Evolutionary conservation across 2,113 vertebrate genomes (phyloP).

Genomic region (Genyomyrus donnyi): DNA sequence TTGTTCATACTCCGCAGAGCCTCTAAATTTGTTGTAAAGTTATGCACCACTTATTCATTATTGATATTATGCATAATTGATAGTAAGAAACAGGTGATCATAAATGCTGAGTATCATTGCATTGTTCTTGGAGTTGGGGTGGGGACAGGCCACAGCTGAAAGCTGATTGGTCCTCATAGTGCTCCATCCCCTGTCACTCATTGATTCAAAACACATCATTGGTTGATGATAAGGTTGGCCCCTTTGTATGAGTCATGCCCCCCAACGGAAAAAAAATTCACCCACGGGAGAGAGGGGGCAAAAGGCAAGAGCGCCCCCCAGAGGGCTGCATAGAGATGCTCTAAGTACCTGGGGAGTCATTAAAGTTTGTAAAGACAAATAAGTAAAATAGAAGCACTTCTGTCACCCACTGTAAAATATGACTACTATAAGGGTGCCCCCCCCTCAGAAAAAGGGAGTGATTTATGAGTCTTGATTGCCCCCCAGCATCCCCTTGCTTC

Average conservation of each 20-base stretch:
- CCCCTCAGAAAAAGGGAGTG: slow-evolving; percentile 23
- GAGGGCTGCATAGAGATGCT: background rate
- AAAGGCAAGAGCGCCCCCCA: background rate
- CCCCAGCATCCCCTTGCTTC: slow-evolving; percentile 20
- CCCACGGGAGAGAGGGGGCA: background rate
- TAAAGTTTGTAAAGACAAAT: slow-evolving; percentile 15
- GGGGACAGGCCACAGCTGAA: background rate
- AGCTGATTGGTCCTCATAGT: background rate
- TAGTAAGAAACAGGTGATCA: background rate
- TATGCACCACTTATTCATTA: background rate
- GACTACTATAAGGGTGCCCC: background rate
- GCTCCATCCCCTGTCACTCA: background rate
- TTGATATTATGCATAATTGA: background rate
- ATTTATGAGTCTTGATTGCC: slow-evolving; percentile 24
- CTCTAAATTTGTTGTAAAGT: background rate
- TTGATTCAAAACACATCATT: background rate
- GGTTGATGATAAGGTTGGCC: background rate
- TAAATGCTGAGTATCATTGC: background rate
- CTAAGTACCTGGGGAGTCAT: background rate
- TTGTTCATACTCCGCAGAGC: background rate
- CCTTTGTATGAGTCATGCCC: background rate
- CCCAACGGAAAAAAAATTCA: background rate
- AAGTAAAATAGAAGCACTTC: background rate
- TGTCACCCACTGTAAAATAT: background rate
- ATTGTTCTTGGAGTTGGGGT: slow-evolving; percentile 12